Base-by-base conservation (phyloP, 2,888 invertebrate genomes). In the Diadegma fenestrale region DNA sequence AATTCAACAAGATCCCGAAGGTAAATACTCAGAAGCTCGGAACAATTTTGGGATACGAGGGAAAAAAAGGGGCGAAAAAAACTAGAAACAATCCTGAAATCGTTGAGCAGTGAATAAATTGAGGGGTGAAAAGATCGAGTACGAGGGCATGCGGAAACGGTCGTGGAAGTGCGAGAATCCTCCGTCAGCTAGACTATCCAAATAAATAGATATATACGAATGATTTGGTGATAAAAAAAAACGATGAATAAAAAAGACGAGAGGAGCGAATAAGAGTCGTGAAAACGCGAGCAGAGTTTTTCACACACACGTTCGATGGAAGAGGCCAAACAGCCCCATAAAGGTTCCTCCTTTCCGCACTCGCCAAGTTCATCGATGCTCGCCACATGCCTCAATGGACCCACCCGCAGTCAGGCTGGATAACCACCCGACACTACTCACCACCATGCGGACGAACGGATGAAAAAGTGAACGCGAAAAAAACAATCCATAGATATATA, bases 261-360 rank as follows among this genome's bases (percentile, higher is more conserved):
- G 76, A 26, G 54, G 19, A 26, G 5, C 26, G 45, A 54, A 78
- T 41, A 76, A 76, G 72, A 78, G 83, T 79, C 68, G 80, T 80
- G 81, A 84, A 84, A 87, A 86, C 76, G 85, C 77, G 85, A 78
- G 63, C 68, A 80, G 87, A 86, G 80, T 78, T 41, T 48, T 43
- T 22, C 33, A 30, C 54, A 86, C 88, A 86, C 88, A 89, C 88
- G 89, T 90, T 89, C 88, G 89, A 89, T 84, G 85, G 88, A 88
- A 91, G 91, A 90, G 90, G 88, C 89, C 90, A 91, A 91, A 92
- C 91, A 91, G 90, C 88, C 84, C 89, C 89, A 92, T 92, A 91
- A 92, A 92, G 89, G 90, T 90, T 89, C 89, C 88, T 90, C 89
- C 88, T 89, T 85, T 80, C 82, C 80, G 80, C 75, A 72, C 72